Base-by-base conservation (phyloP, 2,797 vertebrate species). In the Taeniopygia guttata region DNA sequence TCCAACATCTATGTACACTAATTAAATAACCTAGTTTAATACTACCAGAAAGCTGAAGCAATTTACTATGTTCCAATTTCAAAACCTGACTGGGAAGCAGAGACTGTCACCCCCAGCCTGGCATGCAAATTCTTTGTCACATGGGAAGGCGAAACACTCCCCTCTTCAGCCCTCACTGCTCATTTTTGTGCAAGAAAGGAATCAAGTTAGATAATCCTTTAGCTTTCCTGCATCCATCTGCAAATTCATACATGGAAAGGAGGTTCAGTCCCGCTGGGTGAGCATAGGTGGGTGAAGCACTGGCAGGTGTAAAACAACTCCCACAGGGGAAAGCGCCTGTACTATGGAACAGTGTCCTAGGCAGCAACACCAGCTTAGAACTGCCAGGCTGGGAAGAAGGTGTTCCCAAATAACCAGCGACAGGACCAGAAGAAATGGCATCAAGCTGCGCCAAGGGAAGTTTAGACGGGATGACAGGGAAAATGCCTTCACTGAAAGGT, bases 281-380 rank as follows among this genome's bases (percentile, higher is more conserved):
- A 43, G 29, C 4, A 1, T 6, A 36, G 34, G 17, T 5, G 32
- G 30, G 16, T 38, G 30, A 48, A 69, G 5, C 40, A 8, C 12
- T 18, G 17, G 23, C 14, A 40, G 22, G 14, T 21, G 5, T 55
- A 2, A 46, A 76, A 42, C 29, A 56, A 40, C 56, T 19, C 8
- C 14, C 7, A 3, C 7, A 3, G 20, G 46, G 32, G 4, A 30
- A 43, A 55, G n/a, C 11, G 87, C 30, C 45, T 6, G 8, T 3
- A 0, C 5, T 6, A 25, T 0, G 4, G 36, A 42, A 7, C 58
- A 34, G 20, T 0, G 8, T 5, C 36, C 6, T 9, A 4, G 29
- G 2, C 5, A 23, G 11, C 30, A 32, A 21, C 45, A 13, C 20
- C 5, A 4, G 46, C 11, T 17, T 7, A 6, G 3, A 54, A 4